Base-by-base conservation (phyloP, 2,797 vertebrate genomes). In the Oryzias dopingdopingensis region DNA sequence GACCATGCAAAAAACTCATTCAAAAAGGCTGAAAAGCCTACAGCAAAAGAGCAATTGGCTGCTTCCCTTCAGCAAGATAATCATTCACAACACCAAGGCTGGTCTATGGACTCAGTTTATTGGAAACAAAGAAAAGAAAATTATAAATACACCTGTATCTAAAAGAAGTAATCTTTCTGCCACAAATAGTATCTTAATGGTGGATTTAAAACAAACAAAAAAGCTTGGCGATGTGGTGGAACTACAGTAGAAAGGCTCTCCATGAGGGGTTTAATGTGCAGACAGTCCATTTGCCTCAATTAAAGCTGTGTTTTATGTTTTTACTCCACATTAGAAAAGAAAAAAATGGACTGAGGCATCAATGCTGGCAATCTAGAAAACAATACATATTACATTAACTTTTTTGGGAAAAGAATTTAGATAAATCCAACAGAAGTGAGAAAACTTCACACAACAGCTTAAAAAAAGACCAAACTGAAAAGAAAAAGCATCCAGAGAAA, bases 1-100 rank as follows among this genome's bases (percentile, higher is more conserved):
- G 63, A 78, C 81, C 84, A 85, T 86, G 82, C 86, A 85, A 18
- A 42, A 57, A 70, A 68, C 14, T 82, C 79, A 76, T 70, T 63
- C 52, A 23, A 7, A 56, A 17, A 62, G 45, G 1, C 46, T 23
- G 67, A 58, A 59, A 63, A 53, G 59, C 45, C 20, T 41, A 50
- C n/a, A 40, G 58, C 18, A 20, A 56, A 59, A n/a, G 58, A 51
- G 62, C 58, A 45, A 60, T 37, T 62, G 68, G 58, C 56, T 22
- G 60, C 62, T 70, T 51, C 40, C 53, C 50, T 59, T 42, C 42
- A 40, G 16, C 10, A 17, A 59, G 41, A 42, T 55, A 73, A 79
- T 65, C 61, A 82, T 49, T 44, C 64, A 83, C 75, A 81, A 74
- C 73, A 77, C 51, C 49, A 56, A 74, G 52, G 82, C 76, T 73